Percentiles rank a stretch among this genome's conserved stretches.
phyloP scores from a whole-genome alignment of 2,113 vertebrate genomes.

The Agelaius tricolor region DNA sequence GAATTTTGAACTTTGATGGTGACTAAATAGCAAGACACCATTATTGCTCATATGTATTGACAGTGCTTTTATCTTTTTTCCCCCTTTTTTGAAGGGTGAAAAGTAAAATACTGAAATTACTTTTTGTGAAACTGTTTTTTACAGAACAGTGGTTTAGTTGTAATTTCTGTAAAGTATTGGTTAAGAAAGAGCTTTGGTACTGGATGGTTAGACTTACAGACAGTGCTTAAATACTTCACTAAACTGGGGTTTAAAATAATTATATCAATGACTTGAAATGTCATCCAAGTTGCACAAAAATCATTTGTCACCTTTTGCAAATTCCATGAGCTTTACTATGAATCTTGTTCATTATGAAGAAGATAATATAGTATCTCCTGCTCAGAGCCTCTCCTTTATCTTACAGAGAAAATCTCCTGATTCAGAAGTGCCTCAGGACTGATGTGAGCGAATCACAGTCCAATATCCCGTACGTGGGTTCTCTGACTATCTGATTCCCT shows the following conservation, averaged over 20 bases:
- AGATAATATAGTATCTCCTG: background rate
- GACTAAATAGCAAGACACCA: background rate
- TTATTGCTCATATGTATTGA: background rate
- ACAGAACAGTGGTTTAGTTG: background rate
- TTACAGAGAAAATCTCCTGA: background rate
- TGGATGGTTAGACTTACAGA: background rate
- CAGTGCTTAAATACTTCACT: background rate
- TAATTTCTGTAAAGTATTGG: background rate
- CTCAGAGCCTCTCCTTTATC: conserved; percentile 36
- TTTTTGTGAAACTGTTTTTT: background rate
- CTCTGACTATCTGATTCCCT: background rate
- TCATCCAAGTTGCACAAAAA: background rate
- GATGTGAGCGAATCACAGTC: background rate
- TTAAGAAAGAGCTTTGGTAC: background rate
- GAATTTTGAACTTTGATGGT: background rate
- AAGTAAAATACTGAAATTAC: background rate
- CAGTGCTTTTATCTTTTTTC: background rate
- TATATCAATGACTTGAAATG: background rate
- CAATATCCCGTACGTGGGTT: background rate
- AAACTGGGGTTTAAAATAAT: background rate
- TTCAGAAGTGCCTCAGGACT: background rate
- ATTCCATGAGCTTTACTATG: background rate
- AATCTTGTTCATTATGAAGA: background rate
- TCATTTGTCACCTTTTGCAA: background rate
- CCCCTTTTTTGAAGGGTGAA: background rate